phyloP scores from a whole-genome alignment of 2,888 invertebrate species.

The Schizaphis graminum region DNA sequence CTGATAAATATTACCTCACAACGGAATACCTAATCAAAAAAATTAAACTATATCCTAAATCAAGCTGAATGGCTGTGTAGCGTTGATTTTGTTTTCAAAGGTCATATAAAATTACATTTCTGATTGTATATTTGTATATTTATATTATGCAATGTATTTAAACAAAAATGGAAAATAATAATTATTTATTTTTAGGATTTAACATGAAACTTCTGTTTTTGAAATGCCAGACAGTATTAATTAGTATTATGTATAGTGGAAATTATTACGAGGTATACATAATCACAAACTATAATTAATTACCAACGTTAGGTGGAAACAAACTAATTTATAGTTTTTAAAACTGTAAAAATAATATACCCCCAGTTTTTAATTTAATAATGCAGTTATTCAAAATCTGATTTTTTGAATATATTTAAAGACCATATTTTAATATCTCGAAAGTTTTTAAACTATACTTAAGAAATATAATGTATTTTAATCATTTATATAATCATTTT shows the following conservation, averaged over 20 bases:
- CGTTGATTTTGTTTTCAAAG: neutral
- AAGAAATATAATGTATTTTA: neutral
- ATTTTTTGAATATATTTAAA: neutral
- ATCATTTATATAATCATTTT: too few relatives aligned
- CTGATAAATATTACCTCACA: neutral
- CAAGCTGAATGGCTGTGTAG: neutral
- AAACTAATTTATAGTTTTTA: slow-evolving; percentile 38
- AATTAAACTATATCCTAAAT: neutral
- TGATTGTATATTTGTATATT: neutral
- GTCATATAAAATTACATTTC: neutral
- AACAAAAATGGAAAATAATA: neutral
- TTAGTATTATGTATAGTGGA: neutral
- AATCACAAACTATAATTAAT: slow-evolving; percentile 33
- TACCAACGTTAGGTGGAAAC: neutral
- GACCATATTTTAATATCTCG: neutral
- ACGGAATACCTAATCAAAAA: neutral
- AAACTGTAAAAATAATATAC: neutral
- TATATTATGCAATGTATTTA: neutral
- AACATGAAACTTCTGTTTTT: neutral
- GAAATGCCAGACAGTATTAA: neutral
- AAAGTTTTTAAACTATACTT: neutral
- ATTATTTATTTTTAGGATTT: neutral
- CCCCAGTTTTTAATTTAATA: neutral
- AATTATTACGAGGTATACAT: neutral
- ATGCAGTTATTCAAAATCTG: neutral